Base-by-base conservation (phyloP, 2,797 vertebrate species). In the Toxotes lorentzi region DNA sequence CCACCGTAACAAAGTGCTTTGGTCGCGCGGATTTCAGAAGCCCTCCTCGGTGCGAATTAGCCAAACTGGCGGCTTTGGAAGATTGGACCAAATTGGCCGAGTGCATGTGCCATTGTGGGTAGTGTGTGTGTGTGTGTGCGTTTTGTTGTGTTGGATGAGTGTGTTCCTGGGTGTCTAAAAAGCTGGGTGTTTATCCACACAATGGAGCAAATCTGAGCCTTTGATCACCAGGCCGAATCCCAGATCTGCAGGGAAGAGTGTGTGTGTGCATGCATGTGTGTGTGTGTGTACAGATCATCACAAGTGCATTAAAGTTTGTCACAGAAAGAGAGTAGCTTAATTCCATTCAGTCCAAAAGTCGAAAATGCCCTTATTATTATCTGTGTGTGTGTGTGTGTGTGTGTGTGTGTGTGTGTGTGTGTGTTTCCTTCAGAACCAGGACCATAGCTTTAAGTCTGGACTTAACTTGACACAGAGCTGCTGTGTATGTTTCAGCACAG, bases 171-270 rank as follows among this genome's bases (percentile, higher is more conserved):
- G 81, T 83, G 83, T 77, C 56, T 85, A 74, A 84, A 88, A 90
- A 91, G 84, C 73, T 57, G 79, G 50, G 78, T 88, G 88, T 92
- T 94, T 89, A 91, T 82, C 73, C 87, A 78, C 87, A 95, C 93
- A 95, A 95, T 93, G 76, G 83, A 87, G 86, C 81, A 88, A 93
- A 93, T 92, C 91, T 93, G 88, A 83, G 82, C 73, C 86, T 95
- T 92, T 95, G 91, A 95, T 94, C 91, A 86, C 62, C 54, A 34
- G 83, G 79, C 79, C 64, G 79, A 89, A 88, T 88, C 76, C 77
- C 82, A 76, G 74, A 90, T 90, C 90, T 90, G 76, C 70, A 75
- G 90, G 75, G 78, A 78, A 76, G 70, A 50, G 63, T 75, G 84
- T 74, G 75, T 79, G 84, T 77, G 73, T 81, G 61, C 73, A 53